Evolutionary conservation across 2,888 invertebrate genomes (phyloP).

Genomic region (Sinotaia quadrata): DNA sequence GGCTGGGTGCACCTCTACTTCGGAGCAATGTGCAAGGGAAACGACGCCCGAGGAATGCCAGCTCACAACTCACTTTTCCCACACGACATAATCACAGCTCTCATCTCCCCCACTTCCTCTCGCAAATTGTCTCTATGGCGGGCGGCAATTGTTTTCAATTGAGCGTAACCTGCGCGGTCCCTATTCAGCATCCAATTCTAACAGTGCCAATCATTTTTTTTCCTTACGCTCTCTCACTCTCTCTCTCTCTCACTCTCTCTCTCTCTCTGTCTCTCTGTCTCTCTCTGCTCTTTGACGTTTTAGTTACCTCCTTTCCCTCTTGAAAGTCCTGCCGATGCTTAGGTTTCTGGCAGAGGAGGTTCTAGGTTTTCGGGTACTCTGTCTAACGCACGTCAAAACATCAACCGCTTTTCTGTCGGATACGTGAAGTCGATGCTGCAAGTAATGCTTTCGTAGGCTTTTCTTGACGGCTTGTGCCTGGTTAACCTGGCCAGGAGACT

Average conservation of each 20-base stretch:
- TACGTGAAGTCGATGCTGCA: too few relatives aligned
- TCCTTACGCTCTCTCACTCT: neutral
- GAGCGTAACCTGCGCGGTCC: conserved; percentile 4
- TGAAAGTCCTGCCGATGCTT: neutral
- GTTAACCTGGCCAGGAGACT: too few relatives aligned
- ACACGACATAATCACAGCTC: conserved; percentile 20
- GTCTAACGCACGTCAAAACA: conserved; percentile 28
- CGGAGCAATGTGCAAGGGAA: too few relatives aligned
- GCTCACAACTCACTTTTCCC: conserved; percentile 28
- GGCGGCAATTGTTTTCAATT: conserved; percentile 27
- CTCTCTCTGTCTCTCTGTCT: conserved; percentile 2
- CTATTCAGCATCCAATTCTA: neutral
- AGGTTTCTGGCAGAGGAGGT: conserved; percentile 1
- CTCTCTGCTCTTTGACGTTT: too few relatives aligned
- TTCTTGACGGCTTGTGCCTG: too few relatives aligned
- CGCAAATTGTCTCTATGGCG: conserved; percentile 29
- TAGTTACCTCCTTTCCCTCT: too few relatives aligned
- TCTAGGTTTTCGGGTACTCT: conserved; percentile 12
- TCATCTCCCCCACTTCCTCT: conserved; percentile 19
- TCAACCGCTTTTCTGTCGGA: too few relatives aligned
- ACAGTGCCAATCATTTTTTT: neutral
- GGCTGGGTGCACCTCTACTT: too few relatives aligned
- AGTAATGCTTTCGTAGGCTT: too few relatives aligned
- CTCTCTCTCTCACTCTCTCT: neutral
- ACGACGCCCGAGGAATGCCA: conserved; percentile 12